phyloP scores from a whole-genome alignment of 2,797 vertebrate species.

The Mormyrus hasselquistii region DNA sequence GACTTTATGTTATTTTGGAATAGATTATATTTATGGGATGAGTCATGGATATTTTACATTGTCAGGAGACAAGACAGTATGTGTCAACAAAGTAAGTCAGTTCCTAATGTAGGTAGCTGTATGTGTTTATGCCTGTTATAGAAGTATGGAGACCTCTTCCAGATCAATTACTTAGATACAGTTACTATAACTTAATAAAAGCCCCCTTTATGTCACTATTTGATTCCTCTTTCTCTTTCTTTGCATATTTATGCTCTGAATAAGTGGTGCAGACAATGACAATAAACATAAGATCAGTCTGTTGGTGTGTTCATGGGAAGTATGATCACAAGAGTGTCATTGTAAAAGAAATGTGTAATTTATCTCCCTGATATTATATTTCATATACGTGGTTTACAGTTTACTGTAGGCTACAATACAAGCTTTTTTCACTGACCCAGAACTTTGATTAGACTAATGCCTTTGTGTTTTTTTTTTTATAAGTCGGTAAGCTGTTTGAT shows the following conservation, averaged over 20 bases:
- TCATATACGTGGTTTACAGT: background rate
- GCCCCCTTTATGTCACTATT: conserved; percentile 8
- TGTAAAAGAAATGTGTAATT: conserved; percentile 1
- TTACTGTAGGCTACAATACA: background rate
- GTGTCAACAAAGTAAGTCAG: background rate
- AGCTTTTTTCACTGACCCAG: background rate
- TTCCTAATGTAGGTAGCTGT: background rate
- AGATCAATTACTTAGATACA: conserved; percentile 4
- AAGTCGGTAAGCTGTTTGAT: conserved; percentile 1
- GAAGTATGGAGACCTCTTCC: background rate
- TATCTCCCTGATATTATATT: background rate
- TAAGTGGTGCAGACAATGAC: background rate
- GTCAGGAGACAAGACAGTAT: background rate
- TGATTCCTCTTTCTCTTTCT: conserved; percentile 7
- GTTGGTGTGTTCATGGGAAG: background rate
- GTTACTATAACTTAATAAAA: conserved; percentile 8
- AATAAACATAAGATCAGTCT: background rate
- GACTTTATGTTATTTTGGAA: background rate
- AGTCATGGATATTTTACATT: background rate
- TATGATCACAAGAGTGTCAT: background rate
- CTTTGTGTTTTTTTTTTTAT: background rate
- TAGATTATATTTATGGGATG: background rate
- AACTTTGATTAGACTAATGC: background rate
- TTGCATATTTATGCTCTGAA: conserved; percentile 1
- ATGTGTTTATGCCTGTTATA: background rate